Evolutionary conservation across 2,888 invertebrate species (phyloP).

Genomic region (Bimastos eiseni): DNA sequence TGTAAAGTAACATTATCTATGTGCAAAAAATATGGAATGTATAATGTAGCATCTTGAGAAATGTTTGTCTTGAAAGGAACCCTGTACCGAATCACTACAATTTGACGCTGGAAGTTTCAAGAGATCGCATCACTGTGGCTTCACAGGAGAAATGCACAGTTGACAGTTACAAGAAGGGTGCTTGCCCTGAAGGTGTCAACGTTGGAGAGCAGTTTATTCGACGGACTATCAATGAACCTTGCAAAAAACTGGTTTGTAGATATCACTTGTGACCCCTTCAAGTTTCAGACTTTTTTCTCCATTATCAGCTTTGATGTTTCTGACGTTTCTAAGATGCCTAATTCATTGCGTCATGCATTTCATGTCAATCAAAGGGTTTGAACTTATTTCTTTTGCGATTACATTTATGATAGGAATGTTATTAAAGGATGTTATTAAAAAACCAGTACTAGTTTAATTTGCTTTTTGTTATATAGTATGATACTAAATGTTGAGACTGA

Average conservation of each 20-base stretch:
- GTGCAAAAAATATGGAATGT: not conserved
- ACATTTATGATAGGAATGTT: not conserved
- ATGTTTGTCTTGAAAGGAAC: slow-evolving; percentile 46
- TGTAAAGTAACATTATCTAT: not conserved
- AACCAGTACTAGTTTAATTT: not conserved
- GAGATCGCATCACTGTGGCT: slow-evolving; percentile 52
- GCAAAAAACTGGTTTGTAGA: slow-evolving; percentile 25
- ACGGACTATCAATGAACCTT: slow-evolving; percentile 25
- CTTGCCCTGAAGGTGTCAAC: slow-evolving; percentile 50
- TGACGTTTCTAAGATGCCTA: not conserved
- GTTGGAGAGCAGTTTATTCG: slow-evolving; percentile 45
- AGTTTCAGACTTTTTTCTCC: not conserved
- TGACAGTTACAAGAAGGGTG: slow-evolving; percentile 43
- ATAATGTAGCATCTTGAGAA: too few species aligned
- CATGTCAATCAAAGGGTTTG: not conserved
- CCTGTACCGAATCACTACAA: slow-evolving; percentile 57
- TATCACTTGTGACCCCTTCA: not conserved
- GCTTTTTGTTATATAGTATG: not conserved
- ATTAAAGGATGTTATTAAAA: too few species aligned
- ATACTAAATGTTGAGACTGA: not conserved
- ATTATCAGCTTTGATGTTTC: not conserved
- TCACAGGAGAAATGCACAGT: slow-evolving; percentile 51
- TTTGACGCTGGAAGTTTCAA: slow-evolving; percentile 50
- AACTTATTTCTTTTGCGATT: not conserved
- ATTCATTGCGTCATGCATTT: not conserved